A percentile compares a stretch with the other conserved stretches of the same genome.
phyloP scores from a whole-genome alignment of 2,888 invertebrate species.

The Bugula neritina region DNA sequence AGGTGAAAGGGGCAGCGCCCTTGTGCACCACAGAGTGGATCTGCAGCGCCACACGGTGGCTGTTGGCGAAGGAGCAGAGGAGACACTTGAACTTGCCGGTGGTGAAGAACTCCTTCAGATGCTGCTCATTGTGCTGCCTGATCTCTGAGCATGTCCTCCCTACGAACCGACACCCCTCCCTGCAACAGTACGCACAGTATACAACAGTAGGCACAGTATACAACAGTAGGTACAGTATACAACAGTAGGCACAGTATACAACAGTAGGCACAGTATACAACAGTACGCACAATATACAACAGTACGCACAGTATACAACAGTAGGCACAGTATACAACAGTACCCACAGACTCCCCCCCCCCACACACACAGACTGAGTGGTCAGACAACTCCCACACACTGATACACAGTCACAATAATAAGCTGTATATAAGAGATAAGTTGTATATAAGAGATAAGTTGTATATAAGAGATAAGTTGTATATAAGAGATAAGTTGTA shows the following conservation, averaged over 20 bases:
- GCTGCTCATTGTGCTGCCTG: not conserved
- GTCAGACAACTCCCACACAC: too few species aligned
- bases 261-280: not conserved
- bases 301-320: not conserved
- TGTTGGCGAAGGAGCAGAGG: not conserved
- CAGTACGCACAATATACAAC: not conserved
- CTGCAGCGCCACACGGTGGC: not conserved
- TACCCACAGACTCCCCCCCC: not conserved
- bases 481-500: too few species aligned
- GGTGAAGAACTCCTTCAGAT: not conserved
- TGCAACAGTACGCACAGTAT: not conserved
- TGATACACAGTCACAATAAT: too few species aligned
- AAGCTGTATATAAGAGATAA: too few species aligned
- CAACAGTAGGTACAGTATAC: too few species aligned
- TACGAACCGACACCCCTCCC: not conserved
- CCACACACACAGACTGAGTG: not conserved
- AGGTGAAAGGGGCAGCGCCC: not conserved
- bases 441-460: too few species aligned
- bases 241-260: too few species aligned
- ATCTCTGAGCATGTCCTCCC: not conserved
- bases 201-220: not conserved
- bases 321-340: not conserved
- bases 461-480: too few species aligned
- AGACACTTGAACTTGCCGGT: not conserved
- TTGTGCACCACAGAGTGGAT: not conserved